Percentiles rank a stretch among this genome's conserved stretches.
Evolutionary conservation across 2,113 vertebrate species (phyloP).

Genomic region (Danio rerio): GRCz12tu NC_133198.1:33733501-33734000

Average conservation of each 20-base stretch:
- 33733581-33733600: constrained; percentile 40
- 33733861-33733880: constrained; percentile 9
- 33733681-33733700: constrained; percentile 80
- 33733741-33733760: constrained; percentile 50
- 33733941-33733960: background rate
- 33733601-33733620: constrained; percentile 45
- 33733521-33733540: background rate
- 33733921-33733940: background rate
- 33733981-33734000: background rate
- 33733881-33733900: constrained; percentile 27
- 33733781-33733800: constrained; percentile 80
- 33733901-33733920: background rate
- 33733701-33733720: constrained; percentile 74
- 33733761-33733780: constrained; percentile 56
- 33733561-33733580: background rate
- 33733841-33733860: constrained; percentile 50
- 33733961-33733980: background rate
- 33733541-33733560: constrained; percentile 11
- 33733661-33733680: constrained; percentile 72
- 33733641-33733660: constrained; percentile 83
- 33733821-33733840: constrained; percentile 56
- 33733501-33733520: background rate
- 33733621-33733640: constrained; percentile 82
- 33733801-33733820: constrained; percentile 69
- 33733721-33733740: constrained; percentile 55